Evolutionary conservation across 2,113 vertebrate species (phyloP), one percentile per base, ranked within the genome.

Genomic region (Malurus melanocephalus): DNA sequence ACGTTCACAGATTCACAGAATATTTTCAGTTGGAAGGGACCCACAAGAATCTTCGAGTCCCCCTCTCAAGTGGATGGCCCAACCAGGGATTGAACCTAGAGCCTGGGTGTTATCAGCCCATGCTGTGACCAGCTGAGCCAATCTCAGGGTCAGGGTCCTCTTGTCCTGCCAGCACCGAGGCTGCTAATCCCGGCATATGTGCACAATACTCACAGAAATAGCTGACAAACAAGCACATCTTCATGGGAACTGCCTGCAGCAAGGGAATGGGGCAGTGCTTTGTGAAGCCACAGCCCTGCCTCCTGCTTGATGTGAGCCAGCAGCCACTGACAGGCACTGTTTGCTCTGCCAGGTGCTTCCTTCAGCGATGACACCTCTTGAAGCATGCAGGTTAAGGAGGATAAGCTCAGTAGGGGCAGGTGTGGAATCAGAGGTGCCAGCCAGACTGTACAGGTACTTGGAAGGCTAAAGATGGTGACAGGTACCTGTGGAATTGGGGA

Each of bases 221-320:
- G 35, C 40, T 13, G 18, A 27, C 27, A 32, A 55, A 52, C 35
- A 45, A 45, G 43, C 35, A 33, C 32, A 27, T 17, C 60, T 38
- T 73, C 46, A 59, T 8, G 38, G 38, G 77, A 68, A 19, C n/a
- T 5, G 45, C 45, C 49, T 2, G 45, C 45, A 73, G 77, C 53
- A 46, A 23, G 10, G 42, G 32, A 7, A 72, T 0, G 3, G 38
- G 80, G 56, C 18, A 6, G 49, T 4, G 33, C 52, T 26, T 65
- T 22, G 42, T 11, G 8, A 15, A 69, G 60, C 42, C 61, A 45
- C 33, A 87, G 38, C 56, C 40, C 72, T 52, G 45, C 42, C 60
- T 65, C 35, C 69, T 24, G 71, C 45, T 74, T 0, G 0, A 0
- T 10, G 35, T 1, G 27, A 82, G 67, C 45, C 81, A 71, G 65